A percentile compares a stretch with the other conserved stretches of the same genome.
phyloP scores from a whole-genome alignment of 2,113 vertebrate species.

The Oryzias woworae region DNA sequence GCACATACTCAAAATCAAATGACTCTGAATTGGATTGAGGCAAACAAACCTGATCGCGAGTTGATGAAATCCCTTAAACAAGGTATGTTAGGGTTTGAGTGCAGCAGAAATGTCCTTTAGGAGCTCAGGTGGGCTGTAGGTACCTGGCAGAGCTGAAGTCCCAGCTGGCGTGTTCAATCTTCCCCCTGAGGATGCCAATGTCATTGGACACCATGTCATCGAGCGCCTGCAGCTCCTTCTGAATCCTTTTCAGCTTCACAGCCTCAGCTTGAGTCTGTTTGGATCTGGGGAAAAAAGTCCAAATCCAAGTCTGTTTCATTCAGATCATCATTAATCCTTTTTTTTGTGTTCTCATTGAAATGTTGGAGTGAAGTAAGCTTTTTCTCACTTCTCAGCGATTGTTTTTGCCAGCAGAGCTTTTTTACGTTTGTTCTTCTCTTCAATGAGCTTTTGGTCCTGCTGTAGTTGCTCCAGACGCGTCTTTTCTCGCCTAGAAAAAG shows the following conservation, averaged over 20 bases:
- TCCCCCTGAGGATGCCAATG: slow-evolving; percentile 88
- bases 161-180: slow-evolving; percentile 90
- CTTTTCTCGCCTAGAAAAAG: slow-evolving; percentile 81
- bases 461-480: slow-evolving; percentile 88
- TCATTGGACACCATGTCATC: slow-evolving; percentile 94
- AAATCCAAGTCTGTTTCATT: neutral
- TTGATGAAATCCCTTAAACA: no score
- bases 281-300: slow-evolving; percentile 73
- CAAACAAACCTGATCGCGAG: no score
- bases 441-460: slow-evolving; percentile 88
- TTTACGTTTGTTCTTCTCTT: slow-evolving; percentile 93
- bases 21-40: no score
- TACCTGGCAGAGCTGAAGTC: slow-evolving; percentile 89
- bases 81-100: no score
- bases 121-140: no score
- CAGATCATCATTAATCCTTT: no score
- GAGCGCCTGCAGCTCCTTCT: slow-evolving; percentile 91
- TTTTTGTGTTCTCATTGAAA: neutral
- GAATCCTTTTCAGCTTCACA: slow-evolving; percentile 89
- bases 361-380: neutral
- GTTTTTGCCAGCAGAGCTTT: slow-evolving; percentile 92
- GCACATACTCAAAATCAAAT: no score
- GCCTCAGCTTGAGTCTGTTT: slow-evolving; percentile 93
- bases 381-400: slow-evolving; percentile 90
- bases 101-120: no score